Conservation (phyloP, 2,113 vertebrate species). For the Megatriorchis doriae region DNA sequence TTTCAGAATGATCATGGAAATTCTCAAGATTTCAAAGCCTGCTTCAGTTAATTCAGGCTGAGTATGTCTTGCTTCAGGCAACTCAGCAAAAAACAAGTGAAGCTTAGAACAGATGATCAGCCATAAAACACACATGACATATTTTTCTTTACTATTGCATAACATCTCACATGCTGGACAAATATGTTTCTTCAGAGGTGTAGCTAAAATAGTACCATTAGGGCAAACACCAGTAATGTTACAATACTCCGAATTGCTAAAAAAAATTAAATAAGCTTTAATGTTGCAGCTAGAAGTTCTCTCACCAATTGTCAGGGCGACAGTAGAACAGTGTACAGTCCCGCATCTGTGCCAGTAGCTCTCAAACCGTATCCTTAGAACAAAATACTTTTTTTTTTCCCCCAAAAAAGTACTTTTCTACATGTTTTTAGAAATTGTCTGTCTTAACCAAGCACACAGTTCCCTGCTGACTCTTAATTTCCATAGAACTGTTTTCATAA, state of each 20-base stretch:
- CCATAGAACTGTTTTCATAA: not conserved
- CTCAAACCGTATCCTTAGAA: not conserved
- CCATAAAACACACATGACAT: not conserved
- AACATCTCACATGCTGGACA: not conserved
- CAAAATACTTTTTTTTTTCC: fast-evolving
- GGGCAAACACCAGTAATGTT: not conserved
- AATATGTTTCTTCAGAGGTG: not conserved
- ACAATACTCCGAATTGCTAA: not conserved
- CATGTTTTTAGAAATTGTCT: not conserved
- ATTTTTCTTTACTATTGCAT: not conserved
- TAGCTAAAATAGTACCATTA: not conserved
- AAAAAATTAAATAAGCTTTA: not conserved
- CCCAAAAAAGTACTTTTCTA: not conserved
- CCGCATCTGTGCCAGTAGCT: not conserved
- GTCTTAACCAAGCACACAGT: not conserved
- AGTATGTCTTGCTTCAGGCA: not conserved
- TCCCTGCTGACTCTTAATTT: not conserved
- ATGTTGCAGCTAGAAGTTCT: not conserved
- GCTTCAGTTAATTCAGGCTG: not conserved
- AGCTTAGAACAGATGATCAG: not conserved
- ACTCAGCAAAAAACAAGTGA: not conserved
- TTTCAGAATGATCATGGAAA: not conserved
- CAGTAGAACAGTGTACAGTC: not conserved
- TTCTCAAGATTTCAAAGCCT: conserved; percentile 14
- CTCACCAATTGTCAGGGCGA: not conserved